Conservation (phyloP, 1,140 invertebrate genomes). For the Oryzaephilus surinamensis region DNA sequence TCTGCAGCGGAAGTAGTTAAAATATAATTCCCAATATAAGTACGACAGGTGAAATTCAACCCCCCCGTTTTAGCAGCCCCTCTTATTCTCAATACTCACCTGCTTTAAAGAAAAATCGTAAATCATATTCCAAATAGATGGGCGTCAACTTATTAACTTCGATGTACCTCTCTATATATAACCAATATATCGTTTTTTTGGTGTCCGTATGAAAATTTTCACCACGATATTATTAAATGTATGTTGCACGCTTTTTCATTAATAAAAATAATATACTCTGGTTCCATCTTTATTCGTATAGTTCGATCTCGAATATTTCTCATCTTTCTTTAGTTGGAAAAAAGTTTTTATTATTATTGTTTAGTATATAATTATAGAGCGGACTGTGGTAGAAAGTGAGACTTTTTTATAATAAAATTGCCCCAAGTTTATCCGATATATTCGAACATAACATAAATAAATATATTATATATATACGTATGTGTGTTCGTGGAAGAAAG, state of each 20-base stretch:
- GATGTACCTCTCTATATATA: no score
- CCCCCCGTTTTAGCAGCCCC: constrained; percentile 13
- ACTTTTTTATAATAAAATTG: constrained; percentile 33
- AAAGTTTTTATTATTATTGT: no score
- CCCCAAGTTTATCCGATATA: constrained; percentile 25
- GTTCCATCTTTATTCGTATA: constrained; percentile 19
- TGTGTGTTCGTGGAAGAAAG: neutral
- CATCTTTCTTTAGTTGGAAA: no score
- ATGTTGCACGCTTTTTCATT: no score
- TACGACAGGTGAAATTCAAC: constrained; percentile 30
- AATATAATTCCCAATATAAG: constrained; percentile 26
- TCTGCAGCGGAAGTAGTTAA: constrained; percentile 32
- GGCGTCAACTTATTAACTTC: constrained; percentile 36
- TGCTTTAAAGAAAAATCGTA: constrained; percentile 29
- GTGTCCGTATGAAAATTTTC: no score
- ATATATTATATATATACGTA: neutral
- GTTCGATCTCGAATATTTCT: constrained; percentile 27
- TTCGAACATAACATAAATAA: constrained; percentile 12
- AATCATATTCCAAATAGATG: constrained; percentile 39
- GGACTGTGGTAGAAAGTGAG: constrained; percentile 33
- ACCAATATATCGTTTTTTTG: no score
- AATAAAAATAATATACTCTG: no score
- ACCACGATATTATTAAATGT: no score
- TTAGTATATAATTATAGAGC: constrained; percentile 34
- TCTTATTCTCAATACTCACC: constrained; percentile 18